phyloP scores from a whole-genome alignment of 2,888 invertebrate genomes.

The Scotopteryx bipunctaria region DNA sequence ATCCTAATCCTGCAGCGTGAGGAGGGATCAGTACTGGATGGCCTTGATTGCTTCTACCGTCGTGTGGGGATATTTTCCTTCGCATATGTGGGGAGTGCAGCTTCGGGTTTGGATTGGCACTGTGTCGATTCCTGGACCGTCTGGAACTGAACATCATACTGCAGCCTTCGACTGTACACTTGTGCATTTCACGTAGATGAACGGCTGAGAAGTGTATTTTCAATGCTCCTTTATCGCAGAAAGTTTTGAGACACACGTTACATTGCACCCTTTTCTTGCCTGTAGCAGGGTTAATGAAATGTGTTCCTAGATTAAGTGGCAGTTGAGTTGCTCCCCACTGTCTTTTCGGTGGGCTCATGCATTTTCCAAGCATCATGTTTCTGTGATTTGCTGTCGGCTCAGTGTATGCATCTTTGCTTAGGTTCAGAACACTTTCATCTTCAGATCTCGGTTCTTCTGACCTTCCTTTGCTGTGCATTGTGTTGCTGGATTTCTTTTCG shows the following conservation, averaged over 20 bases:
- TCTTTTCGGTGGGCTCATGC: constrained; percentile 89
- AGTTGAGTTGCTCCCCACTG: constrained; percentile 90
- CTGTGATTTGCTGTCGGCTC: constrained; percentile 71
- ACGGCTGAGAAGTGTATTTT: constrained; percentile 99
- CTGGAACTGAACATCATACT: constrained; percentile 99
- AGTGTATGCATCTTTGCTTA: constrained; percentile 74
- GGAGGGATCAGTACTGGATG: constrained; percentile 92
- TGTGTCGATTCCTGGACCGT: constrained; percentile 97
- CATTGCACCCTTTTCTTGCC: constrained; percentile 99
- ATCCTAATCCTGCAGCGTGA: constrained; percentile 84
- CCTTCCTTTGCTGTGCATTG: constrained; percentile 55
- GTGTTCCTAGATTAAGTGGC: constrained; percentile 92
- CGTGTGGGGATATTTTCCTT: constrained; percentile 96
- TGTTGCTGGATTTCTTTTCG: constrained; percentile 68
- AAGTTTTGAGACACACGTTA: constrained; percentile 98
- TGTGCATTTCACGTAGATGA: constrained; percentile 99
- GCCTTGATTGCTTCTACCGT: constrained; percentile 94
- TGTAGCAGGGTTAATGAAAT: constrained; percentile 95
- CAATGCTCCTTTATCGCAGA: constrained; percentile 99
- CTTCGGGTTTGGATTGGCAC: constrained; percentile 99
- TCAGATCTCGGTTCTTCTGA: constrained; percentile 61
- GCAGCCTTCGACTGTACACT: constrained; percentile 99
- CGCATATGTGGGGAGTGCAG: constrained; percentile 97
- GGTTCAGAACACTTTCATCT: constrained; percentile 73
- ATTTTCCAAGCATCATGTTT: constrained; percentile 84